Evolutionary conservation across 2,888 invertebrate genomes (phyloP).

Genomic region (Pollenia labialis): DNA sequence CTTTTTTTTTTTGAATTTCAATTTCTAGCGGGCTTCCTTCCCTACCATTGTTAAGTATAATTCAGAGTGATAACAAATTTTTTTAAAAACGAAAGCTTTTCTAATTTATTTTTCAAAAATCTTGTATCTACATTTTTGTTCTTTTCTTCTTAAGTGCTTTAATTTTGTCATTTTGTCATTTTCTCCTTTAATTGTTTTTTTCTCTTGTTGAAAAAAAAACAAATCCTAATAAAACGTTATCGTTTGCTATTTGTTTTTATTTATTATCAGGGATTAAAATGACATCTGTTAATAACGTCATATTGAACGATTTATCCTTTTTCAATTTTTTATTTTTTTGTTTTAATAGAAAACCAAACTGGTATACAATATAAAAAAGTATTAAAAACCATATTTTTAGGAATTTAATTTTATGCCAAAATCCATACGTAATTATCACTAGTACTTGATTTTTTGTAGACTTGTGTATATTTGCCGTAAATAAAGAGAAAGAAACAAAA

Average conservation of each 20-base stretch:
- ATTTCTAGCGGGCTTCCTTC: too few species aligned
- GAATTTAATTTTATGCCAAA: conserved; percentile 28
- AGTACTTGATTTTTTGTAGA: conserved; percentile 23
- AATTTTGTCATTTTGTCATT: neutral
- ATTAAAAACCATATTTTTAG: conserved; percentile 26
- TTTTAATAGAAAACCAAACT: neutral
- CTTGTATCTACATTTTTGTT: neutral
- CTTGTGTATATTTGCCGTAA: neutral
- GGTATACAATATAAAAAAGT: conserved; percentile 15
- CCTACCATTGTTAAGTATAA: too few species aligned
- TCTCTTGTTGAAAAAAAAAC: neutral
- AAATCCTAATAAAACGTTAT: conserved; percentile 21
- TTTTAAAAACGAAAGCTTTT: too few species aligned
- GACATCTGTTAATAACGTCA: conserved; percentile 54
- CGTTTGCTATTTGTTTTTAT: conserved; percentile 26
- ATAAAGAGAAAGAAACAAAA: neutral
- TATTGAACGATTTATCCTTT: conserved; percentile 44
- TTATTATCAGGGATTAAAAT: conserved; percentile 57
- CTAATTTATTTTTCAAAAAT: too few species aligned
- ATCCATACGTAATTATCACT: conserved; percentile 28
- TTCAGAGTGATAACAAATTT: too few species aligned
- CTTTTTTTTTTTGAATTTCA: too few species aligned
- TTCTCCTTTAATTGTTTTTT: neutral
- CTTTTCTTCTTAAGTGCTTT: neutral
- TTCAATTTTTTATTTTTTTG: conserved; percentile 5